phyloP scores from a whole-genome alignment of 2,113 vertebrate genomes.

The Aphyosemion australe region DNA sequence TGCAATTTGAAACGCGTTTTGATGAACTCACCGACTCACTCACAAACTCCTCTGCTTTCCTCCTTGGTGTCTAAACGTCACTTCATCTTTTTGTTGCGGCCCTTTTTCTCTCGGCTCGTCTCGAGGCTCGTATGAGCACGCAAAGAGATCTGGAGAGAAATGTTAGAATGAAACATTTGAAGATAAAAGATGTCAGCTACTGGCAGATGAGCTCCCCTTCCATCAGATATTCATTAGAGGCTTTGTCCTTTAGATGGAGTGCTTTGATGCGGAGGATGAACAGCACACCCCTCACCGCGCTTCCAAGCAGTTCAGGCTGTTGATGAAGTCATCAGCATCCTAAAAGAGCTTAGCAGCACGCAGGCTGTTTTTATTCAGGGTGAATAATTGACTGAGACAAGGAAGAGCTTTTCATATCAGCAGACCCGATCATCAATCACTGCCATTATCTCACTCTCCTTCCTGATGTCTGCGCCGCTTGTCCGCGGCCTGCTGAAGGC shows the following conservation, averaged over 20 bases:
- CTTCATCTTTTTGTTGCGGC: slow-evolving; percentile 22
- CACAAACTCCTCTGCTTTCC: slow-evolving; percentile 16
- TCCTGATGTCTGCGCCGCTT: slow-evolving; percentile 41
- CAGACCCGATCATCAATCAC: slow-evolving; percentile 68
- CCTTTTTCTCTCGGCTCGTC: slow-evolving; percentile 15
- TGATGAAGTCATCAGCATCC: slow-evolving; percentile 70
- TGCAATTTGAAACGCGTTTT: slow-evolving; percentile 16
- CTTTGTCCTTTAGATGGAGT: slow-evolving; percentile 60
- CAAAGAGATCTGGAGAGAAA: slow-evolving; percentile 42
- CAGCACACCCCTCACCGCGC: slow-evolving; percentile 41
- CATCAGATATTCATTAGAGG: slow-evolving; percentile 64
- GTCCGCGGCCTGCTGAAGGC: slow-evolving; percentile 35
- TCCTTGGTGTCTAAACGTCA: slow-evolving; percentile 47
- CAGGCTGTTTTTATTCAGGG: slow-evolving; percentile 43
- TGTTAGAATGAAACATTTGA: slow-evolving; percentile 44
- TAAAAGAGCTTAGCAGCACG: slow-evolving; percentile 25
- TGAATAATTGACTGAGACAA: slow-evolving; percentile 68
- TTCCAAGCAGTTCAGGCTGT: slow-evolving; percentile 41
- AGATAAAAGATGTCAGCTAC: slow-evolving; percentile 42
- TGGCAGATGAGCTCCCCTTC: slow-evolving; percentile 46
- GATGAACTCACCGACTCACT: slow-evolving; percentile 26
- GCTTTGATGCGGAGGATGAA: slow-evolving; percentile 60
- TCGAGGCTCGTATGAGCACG: slow-evolving; percentile 20
- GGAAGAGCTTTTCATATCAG: slow-evolving; percentile 66
- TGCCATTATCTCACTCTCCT: slow-evolving; percentile 52